These are phyloP conservation scores for Amiota minor DNA, from an alignment of 2,888 invertebrate genomes.

Conservation along the genomic window DNA sequence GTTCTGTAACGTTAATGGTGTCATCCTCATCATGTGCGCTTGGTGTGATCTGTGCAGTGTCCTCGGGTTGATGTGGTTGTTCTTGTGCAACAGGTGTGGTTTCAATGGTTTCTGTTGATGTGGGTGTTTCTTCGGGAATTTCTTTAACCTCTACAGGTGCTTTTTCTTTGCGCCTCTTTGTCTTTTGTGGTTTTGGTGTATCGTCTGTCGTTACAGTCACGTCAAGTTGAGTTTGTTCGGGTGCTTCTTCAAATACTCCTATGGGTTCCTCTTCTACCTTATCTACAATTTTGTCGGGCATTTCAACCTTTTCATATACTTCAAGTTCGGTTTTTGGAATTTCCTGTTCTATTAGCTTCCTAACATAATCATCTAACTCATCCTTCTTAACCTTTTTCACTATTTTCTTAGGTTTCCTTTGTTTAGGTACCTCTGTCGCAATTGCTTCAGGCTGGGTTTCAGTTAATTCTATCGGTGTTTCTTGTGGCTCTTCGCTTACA, in stretches of 20 bases:
- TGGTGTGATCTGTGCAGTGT: conserved; percentile 71
- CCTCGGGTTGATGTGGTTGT: conserved; percentile 57
- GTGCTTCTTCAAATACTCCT: conserved; percentile 42
- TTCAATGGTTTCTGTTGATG: conserved; percentile 55
- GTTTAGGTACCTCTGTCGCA: conserved; percentile 58
- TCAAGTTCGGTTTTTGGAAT: conserved; percentile 71
- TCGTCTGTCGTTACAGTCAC: conserved; percentile 36
- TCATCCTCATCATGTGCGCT: conserved; percentile 70
- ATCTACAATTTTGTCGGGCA: conserved; percentile 60
- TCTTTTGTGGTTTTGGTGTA: conserved; percentile 50
- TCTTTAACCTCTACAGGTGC: conserved; percentile 54
- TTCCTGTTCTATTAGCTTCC: conserved; percentile 64
- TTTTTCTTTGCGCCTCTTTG: conserved; percentile 67
- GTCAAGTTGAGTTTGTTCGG: conserved; percentile 37
- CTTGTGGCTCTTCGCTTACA: conserved; percentile 62
- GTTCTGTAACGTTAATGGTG: conserved; percentile 68
- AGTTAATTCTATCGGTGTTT: conserved; percentile 35
- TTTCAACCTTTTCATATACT: conserved; percentile 71
- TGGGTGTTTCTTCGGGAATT: conserved; percentile 51
- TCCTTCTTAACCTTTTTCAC: conserved; percentile 63
- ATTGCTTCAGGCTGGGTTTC: conserved; percentile 57
- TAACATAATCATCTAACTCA: conserved; percentile 65
- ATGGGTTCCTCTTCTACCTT: conserved; percentile 50
- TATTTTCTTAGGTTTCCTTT: conserved; percentile 63
- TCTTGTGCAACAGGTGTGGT: conserved; percentile 55